Conservation (phyloP, 35 echinoderm and acorn worm species). For the Apostichopus parvimensis region DNA sequence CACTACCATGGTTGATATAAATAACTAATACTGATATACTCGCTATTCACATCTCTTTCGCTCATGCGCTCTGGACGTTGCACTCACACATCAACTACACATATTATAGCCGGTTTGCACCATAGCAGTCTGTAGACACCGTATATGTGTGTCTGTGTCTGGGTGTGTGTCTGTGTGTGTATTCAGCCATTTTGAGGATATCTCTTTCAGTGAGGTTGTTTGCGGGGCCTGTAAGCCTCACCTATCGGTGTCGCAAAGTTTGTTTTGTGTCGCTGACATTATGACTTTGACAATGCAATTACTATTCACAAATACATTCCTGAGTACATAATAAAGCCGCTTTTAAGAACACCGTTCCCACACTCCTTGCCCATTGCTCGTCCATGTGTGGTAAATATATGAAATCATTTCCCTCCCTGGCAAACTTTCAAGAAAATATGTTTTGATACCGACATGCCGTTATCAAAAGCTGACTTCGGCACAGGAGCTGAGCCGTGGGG, state of each 20-base stretch:
- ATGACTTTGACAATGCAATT: slow-evolving; percentile 45
- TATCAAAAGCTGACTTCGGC: background rate
- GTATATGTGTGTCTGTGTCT: background rate
- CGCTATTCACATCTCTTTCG: too few relatives aligned
- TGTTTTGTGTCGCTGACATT: slow-evolving; percentile 37
- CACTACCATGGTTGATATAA: too few relatives aligned
- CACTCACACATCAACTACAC: too few relatives aligned
- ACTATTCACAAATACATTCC: slow-evolving; percentile 23
- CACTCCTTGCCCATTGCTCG: background rate
- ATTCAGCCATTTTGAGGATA: background rate
- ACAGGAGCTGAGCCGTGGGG: background rate
- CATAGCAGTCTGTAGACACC: too few relatives aligned
- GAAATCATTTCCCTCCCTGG: background rate
- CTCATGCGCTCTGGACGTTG: too few relatives aligned
- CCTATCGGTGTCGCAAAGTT: slow-evolving; percentile 19
- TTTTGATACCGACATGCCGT: slow-evolving; percentile 25
- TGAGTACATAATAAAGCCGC: background rate
- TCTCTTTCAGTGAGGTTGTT: slow-evolving; percentile 27
- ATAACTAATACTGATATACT: too few relatives aligned
- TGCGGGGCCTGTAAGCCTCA: slow-evolving; percentile 6
- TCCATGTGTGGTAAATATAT: slow-evolving; percentile 14
- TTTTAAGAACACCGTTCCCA: slow-evolving; percentile 4
- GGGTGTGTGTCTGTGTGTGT: background rate
- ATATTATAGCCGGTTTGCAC: too few relatives aligned
- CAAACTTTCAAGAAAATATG: slow-evolving; percentile 28